Evolutionary conservation across 2,797 vertebrate species (phyloP), one percentile per base, ranked within the genome.

Genomic region (Pseudomugil gertrudae): DNA sequence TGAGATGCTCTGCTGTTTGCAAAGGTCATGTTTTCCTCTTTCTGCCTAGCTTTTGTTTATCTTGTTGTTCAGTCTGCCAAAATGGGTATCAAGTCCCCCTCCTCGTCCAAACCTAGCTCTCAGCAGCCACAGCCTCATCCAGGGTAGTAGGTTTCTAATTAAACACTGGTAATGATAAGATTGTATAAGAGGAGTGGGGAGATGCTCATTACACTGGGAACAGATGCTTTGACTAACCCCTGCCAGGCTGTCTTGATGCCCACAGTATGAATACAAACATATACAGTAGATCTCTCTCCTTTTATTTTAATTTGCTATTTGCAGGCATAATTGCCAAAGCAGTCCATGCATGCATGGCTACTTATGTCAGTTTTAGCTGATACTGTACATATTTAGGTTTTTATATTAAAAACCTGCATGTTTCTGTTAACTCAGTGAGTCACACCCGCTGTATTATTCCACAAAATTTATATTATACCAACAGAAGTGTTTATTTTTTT

Each of bases 111-210:
- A 23, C 48, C 57, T 65, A 36, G 69, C 74, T 77, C 74, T 84
- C 80, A 76, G 72, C 82, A 70, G 59, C 65, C 59, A 74, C 75
- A 53, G 40, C 67, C 79, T 76, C 79, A 76, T 72, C 68, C 74
- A 76, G 79, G 83, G 84, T 87, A 72, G 81, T 79, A 87, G 81
- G 83, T 80, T 84, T 86, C 76, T 89, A 91, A 93, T 93, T 89
- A 92, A 93, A 90, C 78, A 83, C 76, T 86, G 88, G 81, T 91
- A 90, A 93, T 92, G 91, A 92, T 87, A 87, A 90, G 73, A 78
- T 66, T 68, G 73, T 78, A 77, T 80, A 71, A 70, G 72, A 63
- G 69, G 74, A 65, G 73, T n/a, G 43, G 15, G 76, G 60, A 76
- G 64, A 60, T 72, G 63, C 59, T 92, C 85, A 90, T 90, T 91